phyloP scores from a whole-genome alignment of 1,140 invertebrate genomes.

The Magallana gigas region DNA sequence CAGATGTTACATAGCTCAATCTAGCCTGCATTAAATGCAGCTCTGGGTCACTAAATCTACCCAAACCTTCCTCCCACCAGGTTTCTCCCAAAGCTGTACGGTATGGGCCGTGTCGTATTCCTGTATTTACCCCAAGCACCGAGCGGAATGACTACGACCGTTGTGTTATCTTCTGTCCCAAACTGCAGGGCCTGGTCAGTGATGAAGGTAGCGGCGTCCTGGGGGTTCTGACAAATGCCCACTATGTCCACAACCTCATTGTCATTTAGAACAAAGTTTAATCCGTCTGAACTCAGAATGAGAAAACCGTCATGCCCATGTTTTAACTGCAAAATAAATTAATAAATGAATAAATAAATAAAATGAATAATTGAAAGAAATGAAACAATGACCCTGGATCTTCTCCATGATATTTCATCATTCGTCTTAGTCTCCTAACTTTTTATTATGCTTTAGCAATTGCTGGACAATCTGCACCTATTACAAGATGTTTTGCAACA shows the following conservation, averaged over 20 bases:
- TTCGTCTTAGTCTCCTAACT: too few relatives aligned
- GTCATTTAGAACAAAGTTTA: constrained; percentile 81
- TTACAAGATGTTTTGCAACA: too few relatives aligned
- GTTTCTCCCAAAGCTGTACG: constrained; percentile 74
- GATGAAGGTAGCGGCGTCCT: constrained; percentile 80
- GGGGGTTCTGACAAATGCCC: constrained; percentile 78
- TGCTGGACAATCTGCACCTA: too few relatives aligned
- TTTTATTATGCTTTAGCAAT: too few relatives aligned
- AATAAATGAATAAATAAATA: too few relatives aligned
- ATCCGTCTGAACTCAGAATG: constrained; percentile 81
- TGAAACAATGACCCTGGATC: too few relatives aligned
- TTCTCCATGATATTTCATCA: too few relatives aligned
- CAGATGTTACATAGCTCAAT: too few relatives aligned
- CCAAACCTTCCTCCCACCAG: constrained; percentile 58
- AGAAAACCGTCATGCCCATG: constrained; percentile 82
- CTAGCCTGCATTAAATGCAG: too few relatives aligned
- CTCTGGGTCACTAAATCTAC: neutral
- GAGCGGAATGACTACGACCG: constrained; percentile 81
- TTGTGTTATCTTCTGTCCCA: constrained; percentile 82
- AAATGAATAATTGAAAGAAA: too few relatives aligned
- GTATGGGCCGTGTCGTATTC: constrained; percentile 61
- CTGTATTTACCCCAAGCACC: constrained; percentile 82
- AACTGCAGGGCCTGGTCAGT: constrained; percentile 82
- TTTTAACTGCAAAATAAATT: constrained; percentile 77
- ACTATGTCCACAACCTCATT: constrained; percentile 81